Conservation (phyloP, 2,113 vertebrate genomes). For the Pelobates fuscus region DNA sequence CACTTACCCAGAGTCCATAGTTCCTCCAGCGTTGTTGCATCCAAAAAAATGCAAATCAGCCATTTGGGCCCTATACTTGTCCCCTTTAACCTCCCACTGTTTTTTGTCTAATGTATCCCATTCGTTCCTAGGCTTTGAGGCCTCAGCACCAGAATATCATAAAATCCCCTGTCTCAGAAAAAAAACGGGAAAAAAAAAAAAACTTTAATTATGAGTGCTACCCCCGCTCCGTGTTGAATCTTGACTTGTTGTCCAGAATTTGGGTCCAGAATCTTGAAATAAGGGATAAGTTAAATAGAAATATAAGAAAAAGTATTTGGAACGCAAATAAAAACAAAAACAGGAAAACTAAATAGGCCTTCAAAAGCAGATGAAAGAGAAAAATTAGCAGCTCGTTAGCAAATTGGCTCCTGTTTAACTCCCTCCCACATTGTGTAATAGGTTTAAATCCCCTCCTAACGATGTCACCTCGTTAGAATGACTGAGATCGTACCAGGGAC, state of each 20-base stretch:
- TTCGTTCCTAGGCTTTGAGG: background rate
- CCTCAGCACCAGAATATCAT: background rate
- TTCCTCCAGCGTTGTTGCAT: background rate
- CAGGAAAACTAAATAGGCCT: background rate
- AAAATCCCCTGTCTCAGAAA: background rate
- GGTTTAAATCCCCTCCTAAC: slow-evolving; percentile 49
- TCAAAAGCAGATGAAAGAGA: slow-evolving; percentile 2
- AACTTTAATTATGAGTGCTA: background rate
- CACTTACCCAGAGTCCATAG: slow-evolving; percentile 38
- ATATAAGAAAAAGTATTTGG: background rate
- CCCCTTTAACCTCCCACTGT: background rate
- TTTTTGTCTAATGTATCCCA: background rate
- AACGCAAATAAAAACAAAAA: background rate
- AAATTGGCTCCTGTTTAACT: slow-evolving; percentile 23
- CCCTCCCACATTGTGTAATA: slow-evolving; percentile 48
- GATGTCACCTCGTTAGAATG: slow-evolving; percentile 47
- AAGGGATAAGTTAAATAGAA: background rate
- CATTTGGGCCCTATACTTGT: background rate
- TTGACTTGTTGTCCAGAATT: background rate
- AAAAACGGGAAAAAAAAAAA: background rate
- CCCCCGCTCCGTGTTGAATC: no score
- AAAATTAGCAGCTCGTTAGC: slow-evolving; percentile 43
- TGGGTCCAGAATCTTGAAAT: background rate
- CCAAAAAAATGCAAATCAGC: slow-evolving; percentile 30
- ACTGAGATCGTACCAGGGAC: slow-evolving; percentile 44